These are phyloP conservation scores for Apis mellifera DNA, from an alignment of 1,140 invertebrate species.

Conservation along the genomic window Amel_HAv3.1 CM009934.2:2828001-2828500, in stretches of 20 bases:
- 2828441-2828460: slow-evolving; percentile 96
- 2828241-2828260: slow-evolving; percentile 90
- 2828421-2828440: slow-evolving; percentile 90
- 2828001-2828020: not conserved
- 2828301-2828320: slow-evolving; percentile 15
- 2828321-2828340: slow-evolving; percentile 3
- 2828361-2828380: not conserved
- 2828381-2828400: not conserved
- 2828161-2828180: slow-evolving; percentile 89
- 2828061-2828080: slow-evolving; percentile 97
- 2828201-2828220: slow-evolving; percentile 94
- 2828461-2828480: slow-evolving; percentile 94
- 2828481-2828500: slow-evolving; percentile 97
- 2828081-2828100: slow-evolving; percentile 96
- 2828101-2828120: slow-evolving; percentile 92
- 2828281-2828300: slow-evolving; percentile 92
- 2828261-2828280: slow-evolving; percentile 95
- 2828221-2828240: slow-evolving; percentile 93
- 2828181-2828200: slow-evolving; percentile 89
- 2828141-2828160: slow-evolving; percentile 93
- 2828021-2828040: not conserved
- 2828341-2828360: not conserved
- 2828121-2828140: slow-evolving; percentile 94
- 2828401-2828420: slow-evolving; percentile 89
- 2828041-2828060: slow-evolving; percentile 88